Percentiles rank a stretch among this genome's conserved stretches.
These are phyloP conservation scores for Leptodactylus fuscus DNA, from an alignment of 2,113 vertebrate species.

Conservation along the genomic window DNA sequence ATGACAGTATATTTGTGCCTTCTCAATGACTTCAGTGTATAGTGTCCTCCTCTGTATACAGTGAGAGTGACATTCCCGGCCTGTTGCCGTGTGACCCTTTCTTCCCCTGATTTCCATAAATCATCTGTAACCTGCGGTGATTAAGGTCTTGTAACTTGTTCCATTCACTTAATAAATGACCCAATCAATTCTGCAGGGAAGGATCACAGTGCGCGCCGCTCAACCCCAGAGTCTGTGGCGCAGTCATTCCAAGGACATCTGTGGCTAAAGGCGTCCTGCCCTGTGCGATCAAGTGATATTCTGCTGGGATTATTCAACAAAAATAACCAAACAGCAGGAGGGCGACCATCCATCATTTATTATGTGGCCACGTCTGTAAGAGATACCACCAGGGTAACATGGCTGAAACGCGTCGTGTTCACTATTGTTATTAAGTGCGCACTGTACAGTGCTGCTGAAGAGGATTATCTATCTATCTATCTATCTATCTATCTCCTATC, in stretches of 20 bases:
- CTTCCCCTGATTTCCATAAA: conserved; percentile 14
- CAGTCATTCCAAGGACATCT: conserved; percentile 33
- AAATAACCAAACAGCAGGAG: conserved; percentile 12
- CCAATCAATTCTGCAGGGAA: conserved; percentile 10
- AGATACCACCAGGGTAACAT: not conserved
- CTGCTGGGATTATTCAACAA: conserved; percentile 19
- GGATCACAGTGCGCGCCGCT: not conserved
- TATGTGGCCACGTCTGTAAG: not conserved
- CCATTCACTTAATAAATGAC: conserved; percentile 32
- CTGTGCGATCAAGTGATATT: conserved; percentile 16
- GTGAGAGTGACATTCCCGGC: not conserved
- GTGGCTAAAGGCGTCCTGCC: conserved; percentile 28
- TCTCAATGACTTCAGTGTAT: too few relatives aligned
- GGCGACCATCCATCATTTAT: not conserved
- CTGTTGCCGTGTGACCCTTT: not conserved
- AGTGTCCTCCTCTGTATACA: too few relatives aligned
- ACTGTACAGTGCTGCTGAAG: not conserved
- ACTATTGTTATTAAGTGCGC: not conserved
- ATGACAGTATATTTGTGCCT: too few relatives aligned
- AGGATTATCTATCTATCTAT: not conserved
- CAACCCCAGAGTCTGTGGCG: conserved; percentile 5
- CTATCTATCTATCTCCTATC: conserved; percentile 10
- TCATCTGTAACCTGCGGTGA: conserved; percentile 17
- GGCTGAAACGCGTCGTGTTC: not conserved
- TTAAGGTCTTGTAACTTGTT: conserved; percentile 24